Evolutionary conservation across 2,888 invertebrate species (phyloP), one percentile per base, ranked within the genome.

Genomic region (Physocephala rufipes): DNA sequence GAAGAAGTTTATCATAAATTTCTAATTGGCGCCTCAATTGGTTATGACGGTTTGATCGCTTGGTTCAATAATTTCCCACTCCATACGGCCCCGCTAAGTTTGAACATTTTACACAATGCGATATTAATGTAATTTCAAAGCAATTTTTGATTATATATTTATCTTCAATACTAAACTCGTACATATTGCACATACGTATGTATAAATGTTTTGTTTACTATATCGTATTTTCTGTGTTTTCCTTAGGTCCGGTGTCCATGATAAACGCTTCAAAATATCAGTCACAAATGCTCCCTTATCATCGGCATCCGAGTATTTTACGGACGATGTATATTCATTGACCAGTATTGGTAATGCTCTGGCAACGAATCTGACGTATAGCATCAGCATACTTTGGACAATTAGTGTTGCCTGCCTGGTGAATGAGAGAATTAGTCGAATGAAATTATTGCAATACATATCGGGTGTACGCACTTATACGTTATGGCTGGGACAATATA

Each of bases 41-140:
- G 53, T 0, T 0, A 7, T 0, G 58, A 71, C 0, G 0, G 26
- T 0, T 70, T 80, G 5, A 79, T 74, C 9, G 75, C 77, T 0
- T 81, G 82, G 82, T 80, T 75, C 43, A 80, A 80, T 24, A 78
- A 77, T 61, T 73, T 77, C 63, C 79, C 78, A 0, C 68, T 80
- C 2, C 80, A 80, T 66, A 19, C 76, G 7, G 78, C 75, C 1
- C 81, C 80, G 1, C 76, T 72, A 71, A 73, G 70, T 9, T 49
- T 80, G 0, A 80, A 81, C 70, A 53, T 76, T 43, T 61, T 81
- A 9, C 80, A 81, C 71, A 81, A 81, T 71, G 80, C 80, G 3
- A 55, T 80, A 3, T 36, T 71, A n/a, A 13, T 30, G 21, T 47
- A 43, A 36, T 1, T 12, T 26, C n/a, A n/a, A n/a, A n/a, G n/a